Evolutionary conservation across 37 sponge, comb jelly and placozoan species (phyloP), one percentile per base, ranked within the genome.

Genomic region (Dysidea cf. avara): DNA sequence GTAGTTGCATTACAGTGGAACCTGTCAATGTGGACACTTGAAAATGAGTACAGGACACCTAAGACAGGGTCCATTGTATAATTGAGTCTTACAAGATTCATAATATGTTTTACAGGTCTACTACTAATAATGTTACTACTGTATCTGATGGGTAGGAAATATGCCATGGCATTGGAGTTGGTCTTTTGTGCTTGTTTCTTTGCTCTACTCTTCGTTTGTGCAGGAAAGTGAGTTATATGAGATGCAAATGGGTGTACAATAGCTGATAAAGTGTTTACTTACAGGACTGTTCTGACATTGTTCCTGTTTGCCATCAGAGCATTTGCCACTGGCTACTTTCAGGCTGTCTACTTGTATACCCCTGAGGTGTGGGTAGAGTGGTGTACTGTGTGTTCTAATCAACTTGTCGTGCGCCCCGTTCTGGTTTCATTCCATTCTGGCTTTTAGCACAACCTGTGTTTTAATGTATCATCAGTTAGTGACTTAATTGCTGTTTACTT

Each of bases 301-400:
- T 72, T 92, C 62, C 61, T 92, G 21, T 87, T 92, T 75, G 73
- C 64, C 0, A 68, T 71, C 47, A 72, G 93, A 37, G 88, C 69
- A 0, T 78, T 78, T 53, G 56, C 66, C 1, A 80, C 88, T 24
- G 93, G 93, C 32, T 81, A 67, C 12, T 92, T 92, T 56, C 93
- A 88, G 69, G 85, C 75, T 0, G 74, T 86, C 68, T 92, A 72
- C 76, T 81, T 92, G 20, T 92, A 92, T 78, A 92, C 93, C 9
- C 88, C 88, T 5, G 82, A 92, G 68, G 88, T 88, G 21, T 92
- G 74, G n/a, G n/a, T n/a, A n/a, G n/a, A n/a, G n/a, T n/a, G n/a
- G n/a, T 72, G n/a, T n/a, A n/a, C n/a, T n/a, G n/a, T n/a, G n/a
- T n/a, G n/a, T n/a, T n/a, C n/a, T n/a, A n/a, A n/a, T n/a, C n/a